Evolutionary conservation across 2,797 vertebrate genomes (phyloP).

Genomic region (Phrynocephalus forsythii): DNA sequence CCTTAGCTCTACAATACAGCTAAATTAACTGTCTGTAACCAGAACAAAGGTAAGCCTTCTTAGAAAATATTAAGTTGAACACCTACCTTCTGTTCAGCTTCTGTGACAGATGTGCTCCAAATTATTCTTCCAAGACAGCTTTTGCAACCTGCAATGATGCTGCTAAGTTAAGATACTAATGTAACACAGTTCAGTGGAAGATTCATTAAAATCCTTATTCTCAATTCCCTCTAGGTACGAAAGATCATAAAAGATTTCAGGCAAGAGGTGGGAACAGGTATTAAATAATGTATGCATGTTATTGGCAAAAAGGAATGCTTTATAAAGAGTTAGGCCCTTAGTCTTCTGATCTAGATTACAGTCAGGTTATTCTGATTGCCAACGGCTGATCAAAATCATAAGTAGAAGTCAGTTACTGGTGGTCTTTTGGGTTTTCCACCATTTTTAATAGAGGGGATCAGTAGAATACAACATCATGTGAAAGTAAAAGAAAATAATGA

Average conservation of each 20-base stretch:
- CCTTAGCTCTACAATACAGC: background rate
- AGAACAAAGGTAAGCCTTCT: background rate
- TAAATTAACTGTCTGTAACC: background rate
- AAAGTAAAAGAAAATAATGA: background rate
- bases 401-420: background rate
- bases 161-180: background rate
- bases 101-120: constrained; percentile 2
- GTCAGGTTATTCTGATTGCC: background rate
- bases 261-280: background rate
- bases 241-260: constrained; percentile 5
- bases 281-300: background rate
- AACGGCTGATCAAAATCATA: background rate
- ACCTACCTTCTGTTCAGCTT: background rate
- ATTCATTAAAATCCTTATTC: background rate
- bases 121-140: background rate
- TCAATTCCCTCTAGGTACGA: background rate
- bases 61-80: background rate
- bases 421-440: background rate
- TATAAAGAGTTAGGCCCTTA: background rate
- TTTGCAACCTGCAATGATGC: background rate
- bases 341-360: background rate
- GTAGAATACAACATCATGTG: background rate
- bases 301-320: background rate
- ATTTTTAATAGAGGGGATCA: background rate
- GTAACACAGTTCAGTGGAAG: background rate